phyloP scores from a whole-genome alignment of 2,888 invertebrate species.

The Ectobius pallidus region DNA sequence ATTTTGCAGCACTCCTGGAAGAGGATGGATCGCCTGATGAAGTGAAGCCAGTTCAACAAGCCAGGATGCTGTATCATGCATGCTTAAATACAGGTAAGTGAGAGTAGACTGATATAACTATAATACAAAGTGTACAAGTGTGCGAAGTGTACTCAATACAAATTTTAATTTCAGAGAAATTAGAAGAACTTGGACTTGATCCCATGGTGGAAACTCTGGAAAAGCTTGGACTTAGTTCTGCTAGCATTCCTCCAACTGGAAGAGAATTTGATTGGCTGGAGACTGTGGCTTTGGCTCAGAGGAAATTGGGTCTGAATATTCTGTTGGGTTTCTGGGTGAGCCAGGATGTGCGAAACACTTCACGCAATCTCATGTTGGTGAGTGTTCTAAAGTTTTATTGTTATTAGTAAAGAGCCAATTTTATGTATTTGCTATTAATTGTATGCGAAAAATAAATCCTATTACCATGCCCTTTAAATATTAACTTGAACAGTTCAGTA shows the following conservation, averaged over 20 bases:
- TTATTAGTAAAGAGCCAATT: neutral
- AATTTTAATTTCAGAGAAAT: constrained; percentile 42
- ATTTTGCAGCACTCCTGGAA: constrained; percentile 51
- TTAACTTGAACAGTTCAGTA: no score
- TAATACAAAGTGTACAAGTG: no score
- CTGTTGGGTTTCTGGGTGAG: constrained; percentile 52
- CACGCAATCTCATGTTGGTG: constrained; percentile 57
- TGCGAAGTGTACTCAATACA: neutral
- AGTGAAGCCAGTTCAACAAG: constrained; percentile 52
- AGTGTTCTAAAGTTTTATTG: no score
- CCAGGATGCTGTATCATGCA: constrained; percentile 51
- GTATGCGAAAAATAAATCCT: neutral
- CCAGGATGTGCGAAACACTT: constrained; percentile 52
- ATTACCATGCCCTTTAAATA: neutral
- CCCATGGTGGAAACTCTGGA: constrained; percentile 51
- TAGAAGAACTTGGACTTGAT: constrained; percentile 46
- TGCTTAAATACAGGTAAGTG: constrained; percentile 49
- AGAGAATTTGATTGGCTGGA: constrained; percentile 41
- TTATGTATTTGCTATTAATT: neutral
- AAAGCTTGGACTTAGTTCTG: constrained; percentile 46
- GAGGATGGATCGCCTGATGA: constrained; percentile 46
- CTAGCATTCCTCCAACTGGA: constrained; percentile 17
- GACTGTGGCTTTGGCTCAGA: constrained; percentile 42
- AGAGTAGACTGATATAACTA: no score
- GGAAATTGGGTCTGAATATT: constrained; percentile 40